Conservation (phyloP, 1,140 invertebrate species). For the Achatina immaculata region DNA sequence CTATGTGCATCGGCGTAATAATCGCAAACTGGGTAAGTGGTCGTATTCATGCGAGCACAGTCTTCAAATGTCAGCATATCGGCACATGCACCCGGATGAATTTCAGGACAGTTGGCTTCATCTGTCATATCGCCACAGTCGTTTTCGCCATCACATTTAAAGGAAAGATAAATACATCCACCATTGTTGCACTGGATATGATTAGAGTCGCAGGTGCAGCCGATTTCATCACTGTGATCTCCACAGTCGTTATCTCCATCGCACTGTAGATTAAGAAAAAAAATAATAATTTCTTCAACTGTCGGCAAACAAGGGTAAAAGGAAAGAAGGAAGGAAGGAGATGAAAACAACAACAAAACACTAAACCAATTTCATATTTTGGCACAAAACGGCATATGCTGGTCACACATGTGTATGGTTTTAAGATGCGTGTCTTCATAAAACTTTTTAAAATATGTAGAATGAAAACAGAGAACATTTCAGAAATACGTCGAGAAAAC, state of each 20-base stretch:
- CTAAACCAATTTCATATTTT: neutral
- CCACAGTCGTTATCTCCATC: conserved; percentile 65
- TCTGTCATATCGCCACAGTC: conserved; percentile 32
- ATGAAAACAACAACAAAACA: neutral
- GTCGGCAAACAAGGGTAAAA: neutral
- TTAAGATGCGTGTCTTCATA: too few relatives aligned
- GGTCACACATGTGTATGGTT: neutral
- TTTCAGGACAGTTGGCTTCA: conserved; percentile 24
- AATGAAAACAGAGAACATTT: neutral
- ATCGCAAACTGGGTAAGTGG: conserved; percentile 15
- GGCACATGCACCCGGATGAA: conserved; percentile 17
- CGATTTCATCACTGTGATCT: conserved; percentile 76
- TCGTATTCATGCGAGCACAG: conserved; percentile 16
- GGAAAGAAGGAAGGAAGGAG: neutral
- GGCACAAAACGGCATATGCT: neutral
- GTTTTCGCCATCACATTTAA: conserved; percentile 1
- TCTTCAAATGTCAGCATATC: conserved; percentile 16
- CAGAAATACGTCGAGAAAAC: neutral
- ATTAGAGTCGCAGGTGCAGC: conserved; percentile 11
- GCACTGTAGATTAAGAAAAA: conserved; percentile 57
- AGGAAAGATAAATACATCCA: neutral
- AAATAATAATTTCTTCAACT: neutral
- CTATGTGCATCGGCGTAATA: neutral
- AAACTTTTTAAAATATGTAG: neutral
- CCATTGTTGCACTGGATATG: conserved; percentile 25